A percentile compares a stretch with the other conserved stretches of the same genome.
phyloP scores from a whole-genome alignment of 2,113 vertebrate genomes.

The Monopterus albus region DNA sequence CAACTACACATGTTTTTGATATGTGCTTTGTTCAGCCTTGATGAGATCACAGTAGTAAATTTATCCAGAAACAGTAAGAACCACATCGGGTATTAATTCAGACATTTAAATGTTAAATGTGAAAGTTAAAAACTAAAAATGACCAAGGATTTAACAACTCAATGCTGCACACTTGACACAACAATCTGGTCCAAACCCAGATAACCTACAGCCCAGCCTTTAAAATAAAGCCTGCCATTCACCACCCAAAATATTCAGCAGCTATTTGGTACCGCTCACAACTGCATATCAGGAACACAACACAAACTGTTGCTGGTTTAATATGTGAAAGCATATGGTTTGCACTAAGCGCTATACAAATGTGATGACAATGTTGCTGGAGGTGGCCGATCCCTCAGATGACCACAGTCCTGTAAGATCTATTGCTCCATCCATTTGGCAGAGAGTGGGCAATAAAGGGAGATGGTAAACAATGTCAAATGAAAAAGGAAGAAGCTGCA shows the following conservation, averaged over 20 bases:
- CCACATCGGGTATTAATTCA: conserved; percentile 41
- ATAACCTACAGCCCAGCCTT: conserved; percentile 43
- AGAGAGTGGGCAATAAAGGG: background rate
- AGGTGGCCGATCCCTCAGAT: conserved; percentile 57
- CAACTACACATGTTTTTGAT: conserved; percentile 3
- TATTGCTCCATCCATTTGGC: conserved; percentile 38
- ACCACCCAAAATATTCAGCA: conserved; percentile 61
- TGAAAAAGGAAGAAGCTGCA: background rate
- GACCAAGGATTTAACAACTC: conserved; percentile 21
- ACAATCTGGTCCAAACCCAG: conserved; percentile 48
- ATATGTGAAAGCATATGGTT: conserved; percentile 67
- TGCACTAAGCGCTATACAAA: conserved; percentile 58
- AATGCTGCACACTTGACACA: conserved; percentile 40
- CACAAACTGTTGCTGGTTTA: conserved; percentile 71
- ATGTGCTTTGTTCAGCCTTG: conserved; percentile 1
- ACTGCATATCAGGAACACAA: conserved; percentile 71
- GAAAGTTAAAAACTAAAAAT: conserved; percentile 49
- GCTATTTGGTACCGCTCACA: conserved; percentile 61
- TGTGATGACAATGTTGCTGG: conserved; percentile 70
- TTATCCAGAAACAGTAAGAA: conserved; percentile 9
- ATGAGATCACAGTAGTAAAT: conserved; percentile 21
- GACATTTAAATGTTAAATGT: conserved; percentile 33
- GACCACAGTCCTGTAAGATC: conserved; percentile 55
- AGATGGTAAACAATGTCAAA: conserved; percentile 33
- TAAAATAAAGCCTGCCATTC: conserved; percentile 34